Evolutionary conservation across 1,140 invertebrate genomes (phyloP).

Genomic region (Drosophila bipectinata): DNA sequence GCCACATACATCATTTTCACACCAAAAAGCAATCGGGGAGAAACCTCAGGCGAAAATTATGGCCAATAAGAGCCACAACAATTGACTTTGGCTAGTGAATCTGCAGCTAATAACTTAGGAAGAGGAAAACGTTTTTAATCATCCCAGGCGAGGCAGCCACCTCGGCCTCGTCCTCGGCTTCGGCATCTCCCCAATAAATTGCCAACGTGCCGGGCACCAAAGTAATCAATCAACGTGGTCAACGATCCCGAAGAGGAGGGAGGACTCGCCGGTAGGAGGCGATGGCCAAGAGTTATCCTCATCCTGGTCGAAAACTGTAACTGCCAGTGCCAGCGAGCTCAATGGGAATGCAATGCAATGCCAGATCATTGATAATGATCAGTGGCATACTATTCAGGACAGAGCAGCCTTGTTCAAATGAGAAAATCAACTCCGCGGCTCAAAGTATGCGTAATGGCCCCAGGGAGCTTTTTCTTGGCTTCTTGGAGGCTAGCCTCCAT

Average conservation of each 20-base stretch:
- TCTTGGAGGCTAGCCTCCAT: background rate
- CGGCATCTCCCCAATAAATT: constrained; percentile 62
- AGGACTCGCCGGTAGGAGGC: constrained; percentile 35
- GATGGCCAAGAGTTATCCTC: too few relatives aligned
- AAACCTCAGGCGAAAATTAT: constrained; percentile 80
- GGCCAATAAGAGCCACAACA: constrained; percentile 65
- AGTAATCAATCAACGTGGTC: constrained; percentile 77
- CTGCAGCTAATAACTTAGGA: constrained; percentile 80
- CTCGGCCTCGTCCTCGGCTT: background rate
- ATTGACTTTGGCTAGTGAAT: constrained; percentile 71
- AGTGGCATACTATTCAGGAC: constrained; percentile 48
- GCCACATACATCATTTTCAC: constrained; percentile 80
- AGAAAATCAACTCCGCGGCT: constrained; percentile 69
- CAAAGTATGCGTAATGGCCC: constrained; percentile 82
- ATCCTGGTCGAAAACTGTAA: background rate
- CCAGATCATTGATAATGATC: constrained; percentile 81
- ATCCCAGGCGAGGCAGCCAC: constrained; percentile 47
- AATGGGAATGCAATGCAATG: constrained; percentile 64
- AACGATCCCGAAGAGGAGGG: constrained; percentile 59
- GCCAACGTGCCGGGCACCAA: constrained; percentile 69
- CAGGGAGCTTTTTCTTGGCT: constrained; percentile 59
- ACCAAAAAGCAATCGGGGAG: constrained; percentile 73
- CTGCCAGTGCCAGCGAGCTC: constrained; percentile 11
- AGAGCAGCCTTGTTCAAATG: constrained; percentile 52
- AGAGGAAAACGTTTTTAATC: constrained; percentile 80